These are phyloP conservation scores for Paelopatides confundens DNA, from an alignment of 53 echinoderm and acorn worm genomes.

Conservation along the genomic window DNA sequence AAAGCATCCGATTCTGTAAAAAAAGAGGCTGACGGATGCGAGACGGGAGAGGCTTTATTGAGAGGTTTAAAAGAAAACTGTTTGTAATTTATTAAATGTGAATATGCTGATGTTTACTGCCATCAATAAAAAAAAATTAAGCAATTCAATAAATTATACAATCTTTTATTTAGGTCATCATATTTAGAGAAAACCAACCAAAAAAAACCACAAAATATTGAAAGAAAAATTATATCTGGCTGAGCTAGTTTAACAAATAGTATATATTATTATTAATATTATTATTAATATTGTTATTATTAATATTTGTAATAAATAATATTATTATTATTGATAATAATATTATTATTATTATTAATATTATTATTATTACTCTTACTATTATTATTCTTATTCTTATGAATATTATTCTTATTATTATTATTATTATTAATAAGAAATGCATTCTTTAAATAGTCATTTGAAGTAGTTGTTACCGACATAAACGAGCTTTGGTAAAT, in stretches of 20 bases:
- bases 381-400: not conserved
- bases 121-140: not conserved
- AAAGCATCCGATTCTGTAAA: too few relatives aligned
- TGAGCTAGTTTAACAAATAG: not conserved
- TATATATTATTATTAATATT: not conserved
- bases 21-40: too few relatives aligned
- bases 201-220: not conserved
- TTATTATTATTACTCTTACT: not conserved
- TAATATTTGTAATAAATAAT: too few relatives aligned
- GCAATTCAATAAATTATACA: not conserved
- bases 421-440: not conserved
- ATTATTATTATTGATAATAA: not conserved
- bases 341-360: not conserved
- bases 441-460: not conserved
- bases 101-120: not conserved
- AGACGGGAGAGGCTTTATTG: too few relatives aligned
- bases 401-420: not conserved
- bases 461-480: not conserved
- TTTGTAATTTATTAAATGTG: not conserved
- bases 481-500: conserved; percentile 10
- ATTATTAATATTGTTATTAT: not conserved
- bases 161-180: not conserved
- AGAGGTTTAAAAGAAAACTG: too few relatives aligned
- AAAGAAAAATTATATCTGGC: not conserved
- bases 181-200: not conserved